Conservation (phyloP, 1,140 invertebrate species). For the Drosophila bocqueti region DNA sequence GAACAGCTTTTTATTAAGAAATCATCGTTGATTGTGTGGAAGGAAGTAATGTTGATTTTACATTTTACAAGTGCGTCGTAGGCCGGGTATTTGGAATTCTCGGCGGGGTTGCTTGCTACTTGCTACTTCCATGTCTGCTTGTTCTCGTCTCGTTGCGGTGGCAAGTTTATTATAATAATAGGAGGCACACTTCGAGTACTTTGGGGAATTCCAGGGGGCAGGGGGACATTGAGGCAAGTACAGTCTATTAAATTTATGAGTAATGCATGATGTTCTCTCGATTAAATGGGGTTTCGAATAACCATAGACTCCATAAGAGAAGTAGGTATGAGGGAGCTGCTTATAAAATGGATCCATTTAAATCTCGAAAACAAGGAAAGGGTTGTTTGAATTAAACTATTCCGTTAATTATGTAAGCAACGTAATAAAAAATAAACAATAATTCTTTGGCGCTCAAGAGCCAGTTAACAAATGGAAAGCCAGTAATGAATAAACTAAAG, state of each 20-base stretch:
- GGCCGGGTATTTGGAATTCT: conserved; percentile 11
- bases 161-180: conserved; percentile 82
- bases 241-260: conserved; percentile 66
- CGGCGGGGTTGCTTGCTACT: conserved; percentile 23
- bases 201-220: conserved; percentile 43
- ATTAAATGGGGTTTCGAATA: conserved; percentile 51
- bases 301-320: not conserved
- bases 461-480: too few relatives aligned
- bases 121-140: conserved; percentile 10
- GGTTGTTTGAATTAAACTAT: not conserved
- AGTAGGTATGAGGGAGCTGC: not conserved
- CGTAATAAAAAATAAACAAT: not conserved
- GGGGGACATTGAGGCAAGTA: conserved; percentile 2
- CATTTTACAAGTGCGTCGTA: conserved; percentile 63
- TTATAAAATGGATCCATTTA: not conserved
- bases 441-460: not conserved
- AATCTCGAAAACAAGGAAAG: not conserved
- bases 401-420: not conserved
- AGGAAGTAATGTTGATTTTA: conserved; percentile 83
- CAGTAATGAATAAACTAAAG: too few relatives aligned
- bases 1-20: conserved; percentile 79
- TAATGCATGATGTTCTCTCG: conserved; percentile 54
- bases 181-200: conserved; percentile 63
- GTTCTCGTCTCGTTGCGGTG: conserved; percentile 54
- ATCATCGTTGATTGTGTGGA: conserved; percentile 83